Evolutionary conservation across 2,113 vertebrate species (phyloP).

Genomic region (Chloebia gouldiae): DNA sequence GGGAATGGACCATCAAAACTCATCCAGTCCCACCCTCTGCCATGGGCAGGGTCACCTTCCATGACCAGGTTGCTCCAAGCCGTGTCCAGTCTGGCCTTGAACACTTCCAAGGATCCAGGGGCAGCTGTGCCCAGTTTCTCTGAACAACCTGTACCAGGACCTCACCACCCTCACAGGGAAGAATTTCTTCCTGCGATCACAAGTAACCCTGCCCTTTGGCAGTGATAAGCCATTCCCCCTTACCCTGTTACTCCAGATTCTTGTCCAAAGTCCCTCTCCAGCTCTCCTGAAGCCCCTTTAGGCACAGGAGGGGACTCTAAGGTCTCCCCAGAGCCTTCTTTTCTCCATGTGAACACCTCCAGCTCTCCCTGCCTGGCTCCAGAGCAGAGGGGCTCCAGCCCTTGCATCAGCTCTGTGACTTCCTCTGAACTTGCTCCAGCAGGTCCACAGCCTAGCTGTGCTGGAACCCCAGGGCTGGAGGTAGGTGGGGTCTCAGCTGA

Average conservation of each 20-base stretch:
- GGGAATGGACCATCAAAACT: neutral
- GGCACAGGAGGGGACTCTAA: neutral
- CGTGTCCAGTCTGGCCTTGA: neutral
- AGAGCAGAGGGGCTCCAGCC: neutral
- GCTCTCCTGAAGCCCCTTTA: neutral
- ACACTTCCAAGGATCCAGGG: neutral
- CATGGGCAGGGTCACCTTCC: neutral
- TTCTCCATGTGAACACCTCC: neutral
- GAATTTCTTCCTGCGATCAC: neutral
- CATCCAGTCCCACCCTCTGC: neutral
- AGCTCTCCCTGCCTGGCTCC: neutral
- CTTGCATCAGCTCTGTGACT: accelerated
- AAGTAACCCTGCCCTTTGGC: neutral
- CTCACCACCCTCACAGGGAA: neutral
- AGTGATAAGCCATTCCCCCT: neutral
- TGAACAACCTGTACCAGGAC: neutral
- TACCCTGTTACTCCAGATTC: neutral
- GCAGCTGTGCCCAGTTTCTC: neutral
- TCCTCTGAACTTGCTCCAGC: neutral
- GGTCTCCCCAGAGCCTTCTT: accelerated
- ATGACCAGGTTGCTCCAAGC: neutral
- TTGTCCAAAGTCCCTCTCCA: neutral
- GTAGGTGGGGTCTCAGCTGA: neutral
- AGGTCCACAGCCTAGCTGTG: neutral
- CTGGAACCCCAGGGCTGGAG: neutral